Evolutionary conservation across 1,140 invertebrate species (phyloP), one percentile per base, ranked within the genome.

Genomic region (Nasonia giraulti): DNA sequence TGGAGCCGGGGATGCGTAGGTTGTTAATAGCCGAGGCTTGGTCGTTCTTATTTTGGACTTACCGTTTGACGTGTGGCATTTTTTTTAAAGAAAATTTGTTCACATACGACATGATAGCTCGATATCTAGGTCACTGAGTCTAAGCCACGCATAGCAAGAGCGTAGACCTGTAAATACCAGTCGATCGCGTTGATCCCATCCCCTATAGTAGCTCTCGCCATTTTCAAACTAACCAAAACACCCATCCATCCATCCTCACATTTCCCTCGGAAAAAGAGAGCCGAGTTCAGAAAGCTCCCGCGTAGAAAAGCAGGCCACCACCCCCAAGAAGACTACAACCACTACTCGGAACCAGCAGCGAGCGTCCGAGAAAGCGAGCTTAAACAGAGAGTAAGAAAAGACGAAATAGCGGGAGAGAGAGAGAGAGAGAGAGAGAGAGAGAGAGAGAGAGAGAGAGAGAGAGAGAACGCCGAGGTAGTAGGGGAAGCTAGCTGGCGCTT

Each of bases 361-460:
- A 47, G 33, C 33, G 40, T 47, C 33, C 33, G 5, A 77, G 75
- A 47, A 12, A 77, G 27, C 27, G 62, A 68, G 62, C 23, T 75
- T 23, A 81, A 75, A 77, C 71, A 37, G 79, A 78, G 80, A 20
- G 74, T 33, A 79, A 50, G 78, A 69, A 78, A 79, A 73, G 50
- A 79, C 40, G 27, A 81, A 82, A 69, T 20, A 62, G 27, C 27
- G 27, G 1, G 20, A 40, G 37, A 17, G 27, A 17, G 17, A 27
- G n/a, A 31, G 17, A 27, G n/a, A 31, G 20, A 40, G 37, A 17
- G 27, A 17, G 17, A 27, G n/a, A 31, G 20, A 40, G 37, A 17
- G 27, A 17, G 17, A 27, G n/a, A 31, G 20, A 40, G 37, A 17
- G 27, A 17, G 17, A 27, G n/a, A 31, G 20, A 40, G 37, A 17